Percentiles rank a stretch among this genome's conserved stretches.
Evolutionary conservation across 2,888 invertebrate species (phyloP).

Genomic region (Papilio demoleus): DNA sequence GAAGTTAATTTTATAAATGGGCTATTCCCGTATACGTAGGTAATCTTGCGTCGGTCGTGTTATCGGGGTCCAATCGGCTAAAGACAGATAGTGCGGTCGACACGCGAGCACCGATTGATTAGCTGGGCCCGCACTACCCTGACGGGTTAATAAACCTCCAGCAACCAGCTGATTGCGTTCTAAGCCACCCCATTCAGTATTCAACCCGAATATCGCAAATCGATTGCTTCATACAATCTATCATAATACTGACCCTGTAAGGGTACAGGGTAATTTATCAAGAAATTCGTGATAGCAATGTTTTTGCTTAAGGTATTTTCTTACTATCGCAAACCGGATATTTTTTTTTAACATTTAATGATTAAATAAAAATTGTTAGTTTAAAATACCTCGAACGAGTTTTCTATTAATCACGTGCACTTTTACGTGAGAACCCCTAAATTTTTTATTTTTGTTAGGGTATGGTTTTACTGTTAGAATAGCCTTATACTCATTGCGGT

Average conservation of each 20-base stretch:
- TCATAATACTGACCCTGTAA: slow-evolving; percentile 58
- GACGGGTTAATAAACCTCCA: slow-evolving; percentile 81
- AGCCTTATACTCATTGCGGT: slow-evolving; percentile 73
- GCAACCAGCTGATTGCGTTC: slow-evolving; percentile 76
- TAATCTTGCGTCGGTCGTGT: slow-evolving; percentile 76
- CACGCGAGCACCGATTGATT: slow-evolving; percentile 83
- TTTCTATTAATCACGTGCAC: too few species aligned
- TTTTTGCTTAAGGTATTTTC: background rate
- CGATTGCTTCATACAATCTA: slow-evolving; percentile 68
- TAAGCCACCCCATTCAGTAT: slow-evolving; percentile 73
- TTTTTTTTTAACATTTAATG: background rate
- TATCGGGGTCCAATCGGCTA: slow-evolving; percentile 79
- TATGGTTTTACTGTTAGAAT: slow-evolving; percentile 73
- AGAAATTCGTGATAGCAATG: slow-evolving; percentile 5
- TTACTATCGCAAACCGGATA: background rate
- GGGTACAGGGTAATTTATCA: slow-evolving; percentile 43
- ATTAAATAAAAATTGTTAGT: too few species aligned
- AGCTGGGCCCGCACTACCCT: slow-evolving; percentile 75
- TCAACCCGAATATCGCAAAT: slow-evolving; percentile 64
- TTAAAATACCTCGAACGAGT: too few species aligned
- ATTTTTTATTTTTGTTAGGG: too few species aligned
- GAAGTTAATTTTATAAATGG: slow-evolving; percentile 82
- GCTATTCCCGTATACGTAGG: slow-evolving; percentile 75
- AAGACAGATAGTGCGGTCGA: slow-evolving; percentile 81
- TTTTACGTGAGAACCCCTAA: too few species aligned